Conservation (phyloP, 2,113 vertebrate species). For the Pontoporia blainvillei region DNA sequence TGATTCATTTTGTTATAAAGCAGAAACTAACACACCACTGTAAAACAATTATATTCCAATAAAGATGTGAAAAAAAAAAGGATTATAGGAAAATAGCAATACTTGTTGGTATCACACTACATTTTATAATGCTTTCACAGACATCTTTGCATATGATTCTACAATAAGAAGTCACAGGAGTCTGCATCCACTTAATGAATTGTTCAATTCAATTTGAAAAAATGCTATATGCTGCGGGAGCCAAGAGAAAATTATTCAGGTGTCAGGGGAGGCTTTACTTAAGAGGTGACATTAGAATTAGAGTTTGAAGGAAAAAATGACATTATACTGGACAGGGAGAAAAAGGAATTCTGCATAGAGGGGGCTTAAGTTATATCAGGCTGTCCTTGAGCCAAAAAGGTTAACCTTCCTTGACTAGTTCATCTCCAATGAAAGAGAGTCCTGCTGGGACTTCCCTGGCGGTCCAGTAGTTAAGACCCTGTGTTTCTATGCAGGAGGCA, state of each 20-base stretch:
- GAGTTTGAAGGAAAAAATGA: background rate
- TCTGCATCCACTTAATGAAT: background rate
- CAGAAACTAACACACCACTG: no score
- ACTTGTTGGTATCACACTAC: background rate
- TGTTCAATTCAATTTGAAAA: background rate
- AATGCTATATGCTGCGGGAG: background rate
- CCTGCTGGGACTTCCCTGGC: background rate
- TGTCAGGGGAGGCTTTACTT: background rate
- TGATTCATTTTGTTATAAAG: no score
- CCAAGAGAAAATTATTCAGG: background rate
- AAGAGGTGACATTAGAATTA: background rate
- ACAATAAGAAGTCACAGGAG: background rate
- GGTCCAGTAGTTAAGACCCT: no score
- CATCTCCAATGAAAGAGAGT: background rate
- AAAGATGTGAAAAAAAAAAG: background rate
- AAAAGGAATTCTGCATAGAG: background rate
- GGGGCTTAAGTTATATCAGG: background rate
- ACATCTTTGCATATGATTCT: background rate
- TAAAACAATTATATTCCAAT: no score
- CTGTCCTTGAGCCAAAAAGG: background rate
- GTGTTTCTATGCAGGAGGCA: no score
- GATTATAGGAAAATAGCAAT: background rate
- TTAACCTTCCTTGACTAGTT: background rate
- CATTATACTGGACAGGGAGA: background rate
- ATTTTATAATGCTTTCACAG: background rate